A percentile compares a stretch with the other conserved stretches of the same genome.
phyloP scores from a whole-genome alignment of 2,888 invertebrate species.

The Watsonalla binaria region DNA sequence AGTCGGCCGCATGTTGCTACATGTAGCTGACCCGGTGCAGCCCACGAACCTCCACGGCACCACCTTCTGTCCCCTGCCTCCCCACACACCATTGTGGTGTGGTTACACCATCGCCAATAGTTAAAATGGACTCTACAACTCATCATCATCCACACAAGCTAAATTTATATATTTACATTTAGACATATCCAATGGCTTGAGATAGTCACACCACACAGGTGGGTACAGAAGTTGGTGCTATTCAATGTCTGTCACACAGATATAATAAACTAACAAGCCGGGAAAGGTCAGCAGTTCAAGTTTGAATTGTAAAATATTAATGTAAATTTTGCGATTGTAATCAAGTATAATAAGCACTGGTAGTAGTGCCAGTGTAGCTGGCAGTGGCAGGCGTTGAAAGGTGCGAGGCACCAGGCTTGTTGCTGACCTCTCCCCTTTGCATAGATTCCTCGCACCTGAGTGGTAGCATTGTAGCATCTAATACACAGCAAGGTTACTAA shows the following conservation, averaged over 20 bases:
- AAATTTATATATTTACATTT: no score
- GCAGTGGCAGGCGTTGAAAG: not conserved
- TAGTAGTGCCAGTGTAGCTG: not conserved
- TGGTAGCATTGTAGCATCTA: slow-evolving; percentile 39
- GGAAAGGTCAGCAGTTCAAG: slow-evolving; percentile 32
- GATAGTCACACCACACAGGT: not conserved
- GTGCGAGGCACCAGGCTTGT: slow-evolving; percentile 4
- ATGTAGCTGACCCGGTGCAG: not conserved
- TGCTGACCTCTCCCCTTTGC: slow-evolving; percentile 47
- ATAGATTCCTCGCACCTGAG: slow-evolving; percentile 52
- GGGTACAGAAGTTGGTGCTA: slow-evolving; percentile 1
- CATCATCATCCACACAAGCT: no score
- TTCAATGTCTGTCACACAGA: slow-evolving; percentile 8
- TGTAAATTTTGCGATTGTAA: not conserved
- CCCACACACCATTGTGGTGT: not conserved
- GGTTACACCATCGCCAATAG: no score
- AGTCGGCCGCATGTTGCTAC: not conserved
- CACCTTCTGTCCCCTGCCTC: not conserved
- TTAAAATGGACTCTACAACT: no score
- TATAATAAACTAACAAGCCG: slow-evolving; percentile 34
- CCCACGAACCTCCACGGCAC: not conserved
- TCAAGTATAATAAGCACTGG: not conserved
- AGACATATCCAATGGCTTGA: not conserved
- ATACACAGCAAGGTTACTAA: slow-evolving; percentile 47
- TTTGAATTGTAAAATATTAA: not conserved